Evolutionary conservation across 2,113 vertebrate genomes (phyloP).

Genomic region (Shinisaurus crocodilurus): DNA sequence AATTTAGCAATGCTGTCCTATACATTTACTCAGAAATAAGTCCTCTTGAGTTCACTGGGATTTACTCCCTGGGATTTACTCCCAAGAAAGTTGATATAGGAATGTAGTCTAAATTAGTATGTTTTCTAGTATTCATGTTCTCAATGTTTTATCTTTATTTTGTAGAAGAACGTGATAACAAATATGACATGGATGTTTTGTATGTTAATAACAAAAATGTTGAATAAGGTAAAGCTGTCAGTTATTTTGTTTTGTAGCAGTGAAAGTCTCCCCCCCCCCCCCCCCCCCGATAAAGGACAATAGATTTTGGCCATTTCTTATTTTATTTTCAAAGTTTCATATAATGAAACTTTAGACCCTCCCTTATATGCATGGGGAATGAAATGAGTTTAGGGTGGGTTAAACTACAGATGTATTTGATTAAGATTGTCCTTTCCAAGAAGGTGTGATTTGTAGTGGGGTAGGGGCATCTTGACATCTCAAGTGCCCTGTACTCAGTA

Average conservation of each 20-base stretch:
- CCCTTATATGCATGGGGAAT: background rate
- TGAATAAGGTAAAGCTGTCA: background rate
- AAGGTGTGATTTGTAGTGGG: background rate
- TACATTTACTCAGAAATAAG: background rate
- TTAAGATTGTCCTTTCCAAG: slow-evolving; percentile 7
- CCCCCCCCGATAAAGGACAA: background rate
- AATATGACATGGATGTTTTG: background rate
- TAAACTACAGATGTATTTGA: slow-evolving; percentile 29
- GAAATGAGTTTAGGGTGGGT: slow-evolving; percentile 19
- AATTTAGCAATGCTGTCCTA: too few relatives aligned
- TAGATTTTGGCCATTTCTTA: background rate
- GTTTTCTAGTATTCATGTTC: background rate
- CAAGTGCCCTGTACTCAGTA: background rate
- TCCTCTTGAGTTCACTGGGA: background rate
- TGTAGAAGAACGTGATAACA: background rate
- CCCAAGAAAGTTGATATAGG: background rate
- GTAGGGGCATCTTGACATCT: background rate
- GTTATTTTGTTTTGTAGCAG: background rate
- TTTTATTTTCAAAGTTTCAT: background rate
- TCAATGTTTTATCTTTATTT: background rate
- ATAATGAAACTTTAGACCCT: background rate
- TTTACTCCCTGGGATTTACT: background rate
- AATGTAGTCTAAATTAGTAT: background rate
- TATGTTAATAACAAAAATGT: background rate
- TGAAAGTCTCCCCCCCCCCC: background rate